Conservation (phyloP, 2,113 vertebrate species). For the Pollachius pollachius region DNA sequence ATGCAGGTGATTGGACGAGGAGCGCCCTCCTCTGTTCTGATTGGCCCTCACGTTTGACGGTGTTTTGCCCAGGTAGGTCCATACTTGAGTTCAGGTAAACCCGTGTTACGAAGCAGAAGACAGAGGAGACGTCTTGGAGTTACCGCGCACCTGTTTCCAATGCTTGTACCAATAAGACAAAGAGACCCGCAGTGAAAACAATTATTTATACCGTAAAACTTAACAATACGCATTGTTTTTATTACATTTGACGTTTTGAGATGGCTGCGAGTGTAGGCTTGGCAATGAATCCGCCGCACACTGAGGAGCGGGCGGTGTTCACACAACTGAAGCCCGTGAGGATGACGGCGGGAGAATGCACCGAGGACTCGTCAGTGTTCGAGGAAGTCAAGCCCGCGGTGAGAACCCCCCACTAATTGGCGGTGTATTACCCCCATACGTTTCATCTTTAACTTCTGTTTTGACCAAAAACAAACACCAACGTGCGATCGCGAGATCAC, state of each 20-base stretch:
- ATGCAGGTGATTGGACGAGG: constrained; percentile 35
- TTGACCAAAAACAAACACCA: too few relatives aligned
- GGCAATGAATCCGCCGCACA: constrained; percentile 68
- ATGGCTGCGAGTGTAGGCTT: constrained; percentile 81
- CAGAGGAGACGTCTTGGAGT: constrained; percentile 49
- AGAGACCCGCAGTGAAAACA: neutral
- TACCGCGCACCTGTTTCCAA: constrained; percentile 49
- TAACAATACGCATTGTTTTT: neutral
- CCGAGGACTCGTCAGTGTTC: constrained; percentile 82
- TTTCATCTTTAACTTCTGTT: too few relatives aligned
- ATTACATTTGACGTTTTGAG: too few relatives aligned
- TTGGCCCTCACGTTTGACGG: constrained; percentile 31
- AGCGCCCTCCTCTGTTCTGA: constrained; percentile 17
- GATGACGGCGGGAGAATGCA: constrained; percentile 53
- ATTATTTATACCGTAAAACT: neutral
- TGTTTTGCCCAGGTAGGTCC: constrained; percentile 12
- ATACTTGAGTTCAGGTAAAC: constrained; percentile 80
- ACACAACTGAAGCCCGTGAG: constrained; percentile 82
- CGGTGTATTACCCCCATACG: too few relatives aligned
- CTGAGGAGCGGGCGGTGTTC: constrained; percentile 81
- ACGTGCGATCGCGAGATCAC: too few relatives aligned
- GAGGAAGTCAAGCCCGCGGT: constrained; percentile 83
- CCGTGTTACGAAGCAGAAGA: constrained; percentile 62
- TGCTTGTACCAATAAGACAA: constrained; percentile 10
- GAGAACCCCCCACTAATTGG: constrained; percentile 34